phyloP scores from a whole-genome alignment of 2,888 invertebrate genomes.

The Ophioninae sp. region DNA sequence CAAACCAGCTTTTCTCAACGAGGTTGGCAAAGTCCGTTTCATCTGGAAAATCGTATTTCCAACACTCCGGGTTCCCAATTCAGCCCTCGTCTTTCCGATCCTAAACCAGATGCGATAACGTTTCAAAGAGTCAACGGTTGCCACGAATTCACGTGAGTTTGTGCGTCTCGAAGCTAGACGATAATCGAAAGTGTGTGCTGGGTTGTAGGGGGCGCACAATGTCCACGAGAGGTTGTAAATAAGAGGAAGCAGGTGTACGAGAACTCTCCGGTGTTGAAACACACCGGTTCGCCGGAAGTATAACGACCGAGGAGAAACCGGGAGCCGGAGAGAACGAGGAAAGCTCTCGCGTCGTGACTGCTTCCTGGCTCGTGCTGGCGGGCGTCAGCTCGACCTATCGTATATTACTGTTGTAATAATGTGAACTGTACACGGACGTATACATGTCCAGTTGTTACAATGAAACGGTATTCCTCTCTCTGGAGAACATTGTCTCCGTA shows the following conservation, averaged over 20 bases:
- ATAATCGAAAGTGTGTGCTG: constrained; percentile 57
- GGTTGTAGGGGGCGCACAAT: constrained; percentile 39
- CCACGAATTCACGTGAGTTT: constrained; percentile 50
- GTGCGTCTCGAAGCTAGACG: constrained; percentile 46
- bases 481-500: constrained; percentile 63
- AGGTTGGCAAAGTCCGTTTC: constrained; percentile 10
- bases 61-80: constrained; percentile 48
- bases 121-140: constrained; percentile 48
- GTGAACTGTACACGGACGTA: constrained; percentile 35
- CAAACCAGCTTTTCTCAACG: neutral
- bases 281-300: constrained; percentile 63
- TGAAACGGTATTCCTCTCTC: neutral
- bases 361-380: constrained; percentile 59
- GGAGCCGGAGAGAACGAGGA: constrained; percentile 53
- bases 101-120: constrained; percentile 44
- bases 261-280: constrained; percentile 60
- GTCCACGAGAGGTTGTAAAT: constrained; percentile 65
- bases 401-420: constrained; percentile 56
- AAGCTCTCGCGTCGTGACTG: constrained; percentile 58
- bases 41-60: constrained; percentile 41
- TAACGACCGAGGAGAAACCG: constrained; percentile 55
- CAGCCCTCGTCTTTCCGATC: neutral
- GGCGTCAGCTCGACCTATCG: constrained; percentile 56
- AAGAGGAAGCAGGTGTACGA: constrained; percentile 73
- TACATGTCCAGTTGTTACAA: neutral